A percentile compares a stretch with the other conserved stretches of the same genome.
Conservation (phyloP, 2,888 invertebrate species). For the Andrena haemorrhoa region DNA sequence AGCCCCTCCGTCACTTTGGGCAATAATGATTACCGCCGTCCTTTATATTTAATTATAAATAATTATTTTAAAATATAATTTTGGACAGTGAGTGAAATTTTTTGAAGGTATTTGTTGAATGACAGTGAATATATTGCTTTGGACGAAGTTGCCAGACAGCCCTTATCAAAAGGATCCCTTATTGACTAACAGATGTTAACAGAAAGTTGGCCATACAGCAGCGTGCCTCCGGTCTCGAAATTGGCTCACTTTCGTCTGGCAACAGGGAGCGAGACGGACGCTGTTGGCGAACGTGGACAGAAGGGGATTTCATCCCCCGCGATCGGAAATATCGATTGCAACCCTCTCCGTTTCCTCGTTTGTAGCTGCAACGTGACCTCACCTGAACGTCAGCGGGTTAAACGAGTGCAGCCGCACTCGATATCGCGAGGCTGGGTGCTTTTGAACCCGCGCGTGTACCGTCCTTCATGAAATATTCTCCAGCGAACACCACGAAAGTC, state of each 20-base stretch:
- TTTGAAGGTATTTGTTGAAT: too few relatives aligned
- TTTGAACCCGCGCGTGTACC: slow-evolving; percentile 42
- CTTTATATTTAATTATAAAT: too few relatives aligned
- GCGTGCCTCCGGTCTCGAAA: neutral
- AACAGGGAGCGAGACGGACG: neutral
- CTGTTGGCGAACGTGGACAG: neutral
- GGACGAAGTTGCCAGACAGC: too few relatives aligned
- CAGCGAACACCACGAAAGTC: neutral
- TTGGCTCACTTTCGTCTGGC: neutral
- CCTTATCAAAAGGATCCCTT: too few relatives aligned
- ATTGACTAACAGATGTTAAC: too few relatives aligned
- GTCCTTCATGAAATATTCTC: slow-evolving; percentile 4
- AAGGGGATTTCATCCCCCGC: slow-evolving; percentile 10
- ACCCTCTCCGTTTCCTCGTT: slow-evolving; percentile 49
- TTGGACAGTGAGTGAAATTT: too few relatives aligned
- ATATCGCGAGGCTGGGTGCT: slow-evolving; percentile 43
- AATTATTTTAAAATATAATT: too few relatives aligned
- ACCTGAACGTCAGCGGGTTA: slow-evolving; percentile 61
- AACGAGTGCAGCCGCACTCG: slow-evolving; percentile 57
- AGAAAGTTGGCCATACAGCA: too few relatives aligned
- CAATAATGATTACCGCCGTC: too few relatives aligned
- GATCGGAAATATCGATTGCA: slow-evolving; percentile 61
- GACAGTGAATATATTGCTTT: too few relatives aligned
- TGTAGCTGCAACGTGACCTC: slow-evolving; percentile 51
- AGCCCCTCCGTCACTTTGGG: too few relatives aligned